Evolutionary conservation across 2,797 vertebrate species (phyloP).

Genomic region (Anisognathus igniventris): DNA sequence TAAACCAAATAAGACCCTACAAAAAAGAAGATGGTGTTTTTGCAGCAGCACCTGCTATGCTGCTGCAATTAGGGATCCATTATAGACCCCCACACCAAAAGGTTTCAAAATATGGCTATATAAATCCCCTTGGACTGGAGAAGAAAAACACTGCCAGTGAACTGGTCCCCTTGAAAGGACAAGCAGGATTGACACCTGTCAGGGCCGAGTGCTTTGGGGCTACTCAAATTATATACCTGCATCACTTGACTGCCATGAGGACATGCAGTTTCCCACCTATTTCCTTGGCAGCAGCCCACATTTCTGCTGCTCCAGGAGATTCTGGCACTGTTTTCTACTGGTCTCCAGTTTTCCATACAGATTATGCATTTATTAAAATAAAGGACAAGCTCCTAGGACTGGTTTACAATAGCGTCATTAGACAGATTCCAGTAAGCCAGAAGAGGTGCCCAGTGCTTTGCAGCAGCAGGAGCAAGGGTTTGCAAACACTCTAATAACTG

Average conservation of each 20-base stretch:
- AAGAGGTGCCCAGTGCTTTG: not conserved
- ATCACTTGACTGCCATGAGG: not conserved
- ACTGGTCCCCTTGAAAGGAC: not conserved
- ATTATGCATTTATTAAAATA: not conserved
- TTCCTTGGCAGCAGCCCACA: not conserved
- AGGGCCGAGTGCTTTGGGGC: not conserved
- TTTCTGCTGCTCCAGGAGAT: rapidly evolving
- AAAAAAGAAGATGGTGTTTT: not conserved
- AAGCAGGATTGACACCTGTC: not conserved
- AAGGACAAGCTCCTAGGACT: not conserved
- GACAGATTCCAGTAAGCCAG: not conserved
- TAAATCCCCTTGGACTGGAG: not conserved
- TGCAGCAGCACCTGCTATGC: not conserved
- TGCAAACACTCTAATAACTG: not conserved
- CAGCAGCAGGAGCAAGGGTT: not conserved
- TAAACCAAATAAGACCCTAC: not conserved
- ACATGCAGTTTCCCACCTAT: not conserved
- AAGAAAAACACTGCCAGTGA: not conserved
- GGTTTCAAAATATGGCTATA: not conserved
- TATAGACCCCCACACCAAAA: not conserved
- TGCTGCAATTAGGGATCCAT: not conserved
- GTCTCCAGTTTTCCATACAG: not conserved
- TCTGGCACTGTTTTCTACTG: not conserved
- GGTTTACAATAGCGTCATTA: not conserved
- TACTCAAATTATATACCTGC: not conserved